Evolutionary conservation across 1,140 invertebrate species (phyloP).

Genomic region (Camponotus floridanus): DNA sequence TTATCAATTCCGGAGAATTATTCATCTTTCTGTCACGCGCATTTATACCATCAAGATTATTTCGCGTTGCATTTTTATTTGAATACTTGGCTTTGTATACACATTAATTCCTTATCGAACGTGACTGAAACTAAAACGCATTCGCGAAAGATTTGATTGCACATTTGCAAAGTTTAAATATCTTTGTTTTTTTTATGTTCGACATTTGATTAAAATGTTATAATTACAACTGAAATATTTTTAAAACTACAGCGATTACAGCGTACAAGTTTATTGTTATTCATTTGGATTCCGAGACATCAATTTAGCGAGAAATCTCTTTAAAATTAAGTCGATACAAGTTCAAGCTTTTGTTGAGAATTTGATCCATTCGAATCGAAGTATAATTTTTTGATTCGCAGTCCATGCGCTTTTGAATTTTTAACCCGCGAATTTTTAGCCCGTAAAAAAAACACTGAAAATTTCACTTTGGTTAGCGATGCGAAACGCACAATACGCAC

Average conservation of each 20-base stretch:
- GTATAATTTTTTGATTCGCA: not conserved
- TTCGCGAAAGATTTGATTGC: not conserved
- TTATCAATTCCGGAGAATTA: not conserved
- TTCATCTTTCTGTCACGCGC: not conserved
- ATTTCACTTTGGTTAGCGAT: constrained; percentile 54
- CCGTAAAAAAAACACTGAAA: no score
- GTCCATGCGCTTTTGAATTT: not conserved
- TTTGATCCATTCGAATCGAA: no score
- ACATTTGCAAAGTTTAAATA: not conserved
- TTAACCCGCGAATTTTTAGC: not conserved
- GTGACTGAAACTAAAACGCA: not conserved
- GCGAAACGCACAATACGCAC: constrained; percentile 30
- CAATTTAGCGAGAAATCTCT: no score
- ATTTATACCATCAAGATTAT: not conserved
- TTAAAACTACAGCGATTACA: not conserved
- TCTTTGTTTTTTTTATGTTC: not conserved
- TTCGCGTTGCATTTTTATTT: not conserved
- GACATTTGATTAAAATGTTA: not conserved
- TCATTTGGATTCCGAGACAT: not conserved
- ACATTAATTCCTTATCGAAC: not conserved
- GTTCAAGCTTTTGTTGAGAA: no score
- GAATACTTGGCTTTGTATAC: not conserved
- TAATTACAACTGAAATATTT: not conserved
- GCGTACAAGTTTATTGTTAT: not conserved
- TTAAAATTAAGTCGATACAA: not conserved